These are phyloP conservation scores for Siniperca knerii DNA, from an alignment of 2,113 vertebrate genomes.

Conservation along the genomic window DNA sequence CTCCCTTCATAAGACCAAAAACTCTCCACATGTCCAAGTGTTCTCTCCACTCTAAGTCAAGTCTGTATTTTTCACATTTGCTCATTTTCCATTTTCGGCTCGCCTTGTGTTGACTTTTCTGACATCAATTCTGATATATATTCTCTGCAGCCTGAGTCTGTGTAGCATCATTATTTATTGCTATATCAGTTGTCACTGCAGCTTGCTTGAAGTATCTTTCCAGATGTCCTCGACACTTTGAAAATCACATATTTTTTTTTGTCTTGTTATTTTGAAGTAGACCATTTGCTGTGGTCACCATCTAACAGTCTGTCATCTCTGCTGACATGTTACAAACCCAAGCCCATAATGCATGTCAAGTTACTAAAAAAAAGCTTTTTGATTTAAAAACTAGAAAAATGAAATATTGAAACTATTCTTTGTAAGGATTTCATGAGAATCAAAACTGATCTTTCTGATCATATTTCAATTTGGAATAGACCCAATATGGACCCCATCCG, in stretches of 20 bases:
- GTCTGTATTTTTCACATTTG: background rate
- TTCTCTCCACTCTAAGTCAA: background rate
- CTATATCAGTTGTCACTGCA: background rate
- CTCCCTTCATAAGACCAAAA: background rate
- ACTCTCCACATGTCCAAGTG: background rate
- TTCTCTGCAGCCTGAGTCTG: background rate
- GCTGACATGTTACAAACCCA: too few relatives aligned
- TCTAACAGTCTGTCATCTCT: too few relatives aligned
- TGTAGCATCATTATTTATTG: background rate
- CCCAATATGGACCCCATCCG: too few relatives aligned
- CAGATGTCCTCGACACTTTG: background rate
- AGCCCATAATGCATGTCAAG: too few relatives aligned
- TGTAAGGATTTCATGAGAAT: too few relatives aligned
- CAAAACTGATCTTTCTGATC: too few relatives aligned
- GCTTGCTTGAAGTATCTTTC: background rate
- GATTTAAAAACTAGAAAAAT: too few relatives aligned
- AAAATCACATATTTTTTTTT: background rate
- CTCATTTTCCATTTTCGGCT: background rate
- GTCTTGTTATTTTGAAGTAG: too few relatives aligned
- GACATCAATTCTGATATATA: background rate
- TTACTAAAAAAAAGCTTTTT: too few relatives aligned
- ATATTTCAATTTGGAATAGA: too few relatives aligned
- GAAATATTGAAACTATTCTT: too few relatives aligned
- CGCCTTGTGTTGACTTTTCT: background rate
- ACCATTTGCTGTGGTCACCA: too few relatives aligned